A percentile compares a stretch with the other conserved stretches of the same genome.
These are phyloP conservation scores for Prietella phreatophila DNA, from an alignment of 2,113 vertebrate genomes.

Conservation along the genomic window DNA sequence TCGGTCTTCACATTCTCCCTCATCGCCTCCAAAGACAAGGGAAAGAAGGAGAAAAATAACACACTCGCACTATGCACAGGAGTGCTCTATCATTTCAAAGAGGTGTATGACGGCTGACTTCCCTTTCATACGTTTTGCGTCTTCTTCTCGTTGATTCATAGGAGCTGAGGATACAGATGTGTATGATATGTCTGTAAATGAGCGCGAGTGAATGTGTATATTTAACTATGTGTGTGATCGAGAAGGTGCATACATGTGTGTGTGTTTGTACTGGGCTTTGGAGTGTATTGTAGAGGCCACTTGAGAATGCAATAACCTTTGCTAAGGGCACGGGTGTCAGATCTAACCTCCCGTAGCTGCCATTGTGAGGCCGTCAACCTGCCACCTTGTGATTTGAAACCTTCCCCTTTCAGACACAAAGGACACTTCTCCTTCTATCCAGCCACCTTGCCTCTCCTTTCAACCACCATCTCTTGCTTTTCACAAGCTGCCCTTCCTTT, in stretches of 20 bases:
- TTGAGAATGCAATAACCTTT: slow-evolving; percentile 61
- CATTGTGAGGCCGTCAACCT: slow-evolving; percentile 57
- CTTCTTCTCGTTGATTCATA: slow-evolving; percentile 48
- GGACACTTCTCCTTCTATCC: slow-evolving; percentile 49
- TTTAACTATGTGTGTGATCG: slow-evolving; percentile 19
- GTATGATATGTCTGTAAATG: slow-evolving; percentile 19
- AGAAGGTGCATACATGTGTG: slow-evolving; percentile 19
- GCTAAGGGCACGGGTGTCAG: slow-evolving; percentile 55
- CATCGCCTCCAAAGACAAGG: slow-evolving; percentile 58
- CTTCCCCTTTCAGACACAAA: slow-evolving; percentile 55
- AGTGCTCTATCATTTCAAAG: slow-evolving; percentile 32
- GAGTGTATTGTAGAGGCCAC: slow-evolving; percentile 48
- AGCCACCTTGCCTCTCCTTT: slow-evolving; percentile 53
- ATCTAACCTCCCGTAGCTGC: slow-evolving; percentile 51
- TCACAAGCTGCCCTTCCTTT: slow-evolving; percentile 50
- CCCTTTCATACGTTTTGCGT: slow-evolving; percentile 39
- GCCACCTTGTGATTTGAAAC: slow-evolving; percentile 58
- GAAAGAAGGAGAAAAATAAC: slow-evolving; percentile 65
- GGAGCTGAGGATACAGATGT: slow-evolving; percentile 8
- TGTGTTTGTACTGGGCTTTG: slow-evolving; percentile 17
- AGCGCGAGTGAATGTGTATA: slow-evolving; percentile 21
- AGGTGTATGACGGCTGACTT: slow-evolving; percentile 37
- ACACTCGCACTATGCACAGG: slow-evolving; percentile 45
- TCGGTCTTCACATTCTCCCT: slow-evolving; percentile 49
- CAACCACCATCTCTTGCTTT: slow-evolving; percentile 48